Evolutionary conservation across 2,888 invertebrate genomes (phyloP).

Genomic region (Heliconius cydno): DNA sequence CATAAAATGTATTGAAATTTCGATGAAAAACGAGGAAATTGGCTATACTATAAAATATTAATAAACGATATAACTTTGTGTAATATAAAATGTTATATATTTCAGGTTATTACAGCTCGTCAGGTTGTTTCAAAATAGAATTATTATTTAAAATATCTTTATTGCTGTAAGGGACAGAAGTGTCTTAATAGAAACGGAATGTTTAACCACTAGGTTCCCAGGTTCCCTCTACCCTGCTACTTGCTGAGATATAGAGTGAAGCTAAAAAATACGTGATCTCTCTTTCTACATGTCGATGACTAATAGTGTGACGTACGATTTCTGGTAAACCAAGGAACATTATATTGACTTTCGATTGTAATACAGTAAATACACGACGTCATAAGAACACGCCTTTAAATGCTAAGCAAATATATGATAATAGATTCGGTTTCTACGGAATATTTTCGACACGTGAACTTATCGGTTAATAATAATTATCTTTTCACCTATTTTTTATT

Average conservation of each 20-base stretch:
- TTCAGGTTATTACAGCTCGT: no score
- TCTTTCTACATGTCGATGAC: neutral
- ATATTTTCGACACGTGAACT: slow-evolving; percentile 16
- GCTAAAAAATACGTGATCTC: neutral
- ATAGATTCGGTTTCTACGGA: slow-evolving; percentile 23
- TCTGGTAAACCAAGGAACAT: neutral
- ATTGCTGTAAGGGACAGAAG: no score
- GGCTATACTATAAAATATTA: neutral
- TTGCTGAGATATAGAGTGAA: neutral
- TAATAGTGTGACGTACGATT: neutral
- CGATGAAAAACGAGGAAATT: slow-evolving; percentile 18
- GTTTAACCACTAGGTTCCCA: neutral
- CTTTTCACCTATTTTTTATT: slow-evolving; percentile 29
- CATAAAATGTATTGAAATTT: slow-evolving; percentile 35
- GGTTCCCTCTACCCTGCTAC: neutral
- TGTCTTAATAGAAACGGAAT: neutral
- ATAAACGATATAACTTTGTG: neutral
- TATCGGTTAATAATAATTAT: slow-evolving; percentile 25
- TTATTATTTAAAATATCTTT: no score
- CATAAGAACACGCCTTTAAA: slow-evolving; percentile 21
- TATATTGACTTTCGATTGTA: slow-evolving; percentile 16
- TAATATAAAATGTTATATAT: no score
- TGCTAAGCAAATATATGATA: slow-evolving; percentile 30
- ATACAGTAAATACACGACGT: neutral
- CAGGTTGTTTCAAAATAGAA: no score